Conservation (phyloP, 2,113 vertebrate genomes). For the Sprattus sprattus region DNA sequence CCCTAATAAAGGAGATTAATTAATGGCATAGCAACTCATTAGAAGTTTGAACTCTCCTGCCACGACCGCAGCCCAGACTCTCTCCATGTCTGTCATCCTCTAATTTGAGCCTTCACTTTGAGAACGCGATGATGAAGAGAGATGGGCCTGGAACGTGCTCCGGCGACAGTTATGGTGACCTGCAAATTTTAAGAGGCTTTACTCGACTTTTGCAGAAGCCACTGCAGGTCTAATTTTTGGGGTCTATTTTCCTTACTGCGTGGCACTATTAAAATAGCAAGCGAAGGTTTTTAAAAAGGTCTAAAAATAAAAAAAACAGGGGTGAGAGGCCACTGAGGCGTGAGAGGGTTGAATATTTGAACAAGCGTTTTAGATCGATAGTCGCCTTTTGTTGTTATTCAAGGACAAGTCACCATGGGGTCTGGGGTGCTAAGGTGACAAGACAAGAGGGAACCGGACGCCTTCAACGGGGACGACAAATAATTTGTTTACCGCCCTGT, state of each 20-base stretch:
- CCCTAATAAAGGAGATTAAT: background rate
- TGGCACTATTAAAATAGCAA: background rate
- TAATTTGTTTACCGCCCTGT: conserved; percentile 74
- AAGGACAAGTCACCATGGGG: conserved; percentile 64
- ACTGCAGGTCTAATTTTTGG: background rate
- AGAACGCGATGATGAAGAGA: background rate
- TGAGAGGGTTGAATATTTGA: conserved; percentile 60
- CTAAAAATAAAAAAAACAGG: background rate
- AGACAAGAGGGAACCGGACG: conserved; percentile 56
- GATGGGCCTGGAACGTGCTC: background rate
- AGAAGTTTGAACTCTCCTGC: conserved; percentile 6
- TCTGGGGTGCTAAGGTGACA: conserved; percentile 54
- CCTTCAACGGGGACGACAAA: conserved; percentile 37
- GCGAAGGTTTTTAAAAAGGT: background rate
- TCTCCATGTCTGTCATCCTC: background rate
- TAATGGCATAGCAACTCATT: background rate
- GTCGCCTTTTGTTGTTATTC: conserved; percentile 68
- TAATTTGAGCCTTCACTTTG: background rate
- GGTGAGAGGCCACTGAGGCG: conserved; percentile 27
- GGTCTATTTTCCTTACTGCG: background rate
- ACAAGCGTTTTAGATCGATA: conserved; percentile 66
- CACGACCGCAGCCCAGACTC: background rate
- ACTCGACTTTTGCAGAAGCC: background rate
- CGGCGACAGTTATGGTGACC: background rate
- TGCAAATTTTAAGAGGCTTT: background rate